These are phyloP conservation scores for Anisognathus igniventris DNA, from an alignment of 2,797 vertebrate genomes.

Conservation along the genomic window DNA sequence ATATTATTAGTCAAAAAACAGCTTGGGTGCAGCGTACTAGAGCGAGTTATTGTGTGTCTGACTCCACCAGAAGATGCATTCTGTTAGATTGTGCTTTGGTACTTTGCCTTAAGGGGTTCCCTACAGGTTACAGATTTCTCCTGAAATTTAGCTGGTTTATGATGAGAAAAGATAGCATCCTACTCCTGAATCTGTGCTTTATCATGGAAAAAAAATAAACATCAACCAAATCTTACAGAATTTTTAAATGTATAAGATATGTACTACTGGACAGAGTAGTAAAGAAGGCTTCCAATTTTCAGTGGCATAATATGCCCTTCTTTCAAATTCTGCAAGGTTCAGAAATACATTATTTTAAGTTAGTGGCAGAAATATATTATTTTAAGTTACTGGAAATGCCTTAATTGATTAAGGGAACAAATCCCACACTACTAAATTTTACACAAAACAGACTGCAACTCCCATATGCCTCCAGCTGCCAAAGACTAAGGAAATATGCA, in stretches of 20 bases:
- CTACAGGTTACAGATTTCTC: neutral
- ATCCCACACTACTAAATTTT: neutral
- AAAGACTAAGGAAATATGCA: conserved; percentile 10
- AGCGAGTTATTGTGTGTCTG: neutral
- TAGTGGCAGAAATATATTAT: neutral
- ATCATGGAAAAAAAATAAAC: neutral
- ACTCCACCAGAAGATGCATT: neutral
- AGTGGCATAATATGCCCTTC: neutral
- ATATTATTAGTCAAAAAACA: neutral
- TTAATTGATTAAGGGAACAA: conserved; percentile 1
- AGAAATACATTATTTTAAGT: neutral
- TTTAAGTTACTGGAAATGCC: neutral
- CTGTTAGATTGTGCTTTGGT: neutral
- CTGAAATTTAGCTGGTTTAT: neutral
- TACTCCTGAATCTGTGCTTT: neutral
- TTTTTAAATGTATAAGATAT: neutral
- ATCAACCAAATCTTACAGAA: neutral
- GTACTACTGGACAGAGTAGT: neutral
- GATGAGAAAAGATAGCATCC: neutral
- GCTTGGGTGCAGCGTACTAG: neutral
- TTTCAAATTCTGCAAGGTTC: neutral
- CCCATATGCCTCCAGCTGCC: neutral
- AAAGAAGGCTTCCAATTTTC: neutral
- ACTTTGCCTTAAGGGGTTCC: neutral
- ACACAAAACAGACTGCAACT: conserved; percentile 22